A percentile compares a stretch with the other conserved stretches of the same genome.
Conservation (phyloP, 2,888 invertebrate species). For the Drosophila anomalata region DNA sequence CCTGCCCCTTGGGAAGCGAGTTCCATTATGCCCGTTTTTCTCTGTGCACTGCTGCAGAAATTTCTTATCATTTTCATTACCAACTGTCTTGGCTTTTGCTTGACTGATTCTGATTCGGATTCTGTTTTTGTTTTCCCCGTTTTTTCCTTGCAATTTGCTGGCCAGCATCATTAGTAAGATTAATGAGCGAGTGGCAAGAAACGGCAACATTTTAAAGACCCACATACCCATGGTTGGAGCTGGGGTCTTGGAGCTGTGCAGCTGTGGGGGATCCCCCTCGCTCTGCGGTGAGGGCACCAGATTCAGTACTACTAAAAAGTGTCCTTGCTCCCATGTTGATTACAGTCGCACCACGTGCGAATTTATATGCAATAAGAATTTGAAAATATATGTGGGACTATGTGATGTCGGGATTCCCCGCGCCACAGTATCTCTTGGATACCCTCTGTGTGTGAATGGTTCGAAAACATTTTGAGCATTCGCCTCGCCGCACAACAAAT, state of each 20-base stretch:
- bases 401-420: conserved; percentile 17
- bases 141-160: conserved; percentile 70
- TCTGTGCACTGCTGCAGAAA: conserved; percentile 78
- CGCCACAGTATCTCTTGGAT: conserved; percentile 6
- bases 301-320: conserved; percentile 53
- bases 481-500: conserved; percentile 79
- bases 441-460: conserved; percentile 36
- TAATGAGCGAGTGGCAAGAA: conserved; percentile 65
- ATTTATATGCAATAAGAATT: conserved; percentile 81
- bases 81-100: conserved; percentile 77
- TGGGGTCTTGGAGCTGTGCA: conserved; percentile 28
- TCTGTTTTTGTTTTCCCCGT: conserved; percentile 50
- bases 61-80: conserved; percentile 80
- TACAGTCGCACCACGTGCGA: conserved; percentile 81
- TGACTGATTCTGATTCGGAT: conserved; percentile 74
- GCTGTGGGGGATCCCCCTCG: conserved; percentile 4
- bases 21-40: conserved; percentile 17
- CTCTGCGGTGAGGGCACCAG: conserved; percentile 6
- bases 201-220: conserved; percentile 65
- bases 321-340: conserved; percentile 69
- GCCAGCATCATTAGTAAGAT: conserved; percentile 78
- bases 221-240: conserved; percentile 36
- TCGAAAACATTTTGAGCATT: conserved; percentile 68
- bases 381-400: conserved; percentile 71
- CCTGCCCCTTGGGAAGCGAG: background rate